Evolutionary conservation across 1,140 invertebrate species (phyloP).

Genomic region (Meloidogyne chitwoodi): DNA sequence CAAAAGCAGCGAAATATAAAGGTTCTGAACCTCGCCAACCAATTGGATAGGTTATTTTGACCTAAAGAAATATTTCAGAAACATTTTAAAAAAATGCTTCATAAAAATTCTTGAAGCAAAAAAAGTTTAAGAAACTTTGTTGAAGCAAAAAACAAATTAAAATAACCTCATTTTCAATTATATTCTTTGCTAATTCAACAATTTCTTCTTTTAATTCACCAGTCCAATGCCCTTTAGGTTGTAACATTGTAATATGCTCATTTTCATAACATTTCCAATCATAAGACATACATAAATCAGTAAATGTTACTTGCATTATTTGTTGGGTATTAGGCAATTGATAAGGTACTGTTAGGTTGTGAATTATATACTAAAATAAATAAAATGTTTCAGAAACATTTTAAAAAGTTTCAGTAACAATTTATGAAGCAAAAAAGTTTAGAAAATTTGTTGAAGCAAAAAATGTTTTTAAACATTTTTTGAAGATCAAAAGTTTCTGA

Average conservation of each 20-base stretch:
- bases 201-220: conserved; percentile 41
- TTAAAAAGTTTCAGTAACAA: neutral
- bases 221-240: conserved; percentile 54
- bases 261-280: conserved; percentile 58
- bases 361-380: conserved; percentile 40
- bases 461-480: neutral
- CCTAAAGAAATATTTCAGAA: conserved; percentile 27
- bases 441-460: neutral
- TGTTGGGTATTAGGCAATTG: conserved; percentile 6
- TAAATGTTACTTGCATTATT: conserved; percentile 42
- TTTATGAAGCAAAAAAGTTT: conserved; percentile 3
- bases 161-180: conserved; percentile 54
- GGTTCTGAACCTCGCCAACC: conserved; percentile 60
- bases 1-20: conserved; percentile 59
- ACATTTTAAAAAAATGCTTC: neutral
- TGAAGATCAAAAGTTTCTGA: neutral
- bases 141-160: neutral
- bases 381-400: neutral
- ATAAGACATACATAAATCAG: conserved; percentile 58
- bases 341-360: conserved; percentile 47
- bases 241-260: conserved; percentile 58
- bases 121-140: neutral
- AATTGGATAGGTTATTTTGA: conserved; percentile 60
- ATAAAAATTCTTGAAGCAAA: neutral
- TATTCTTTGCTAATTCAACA: conserved; percentile 54